Percentiles rank a stretch among this genome's conserved stretches.
These are phyloP conservation scores for Acleris literana DNA, from an alignment of 2,888 invertebrate genomes.

Conservation along the genomic window DNA sequence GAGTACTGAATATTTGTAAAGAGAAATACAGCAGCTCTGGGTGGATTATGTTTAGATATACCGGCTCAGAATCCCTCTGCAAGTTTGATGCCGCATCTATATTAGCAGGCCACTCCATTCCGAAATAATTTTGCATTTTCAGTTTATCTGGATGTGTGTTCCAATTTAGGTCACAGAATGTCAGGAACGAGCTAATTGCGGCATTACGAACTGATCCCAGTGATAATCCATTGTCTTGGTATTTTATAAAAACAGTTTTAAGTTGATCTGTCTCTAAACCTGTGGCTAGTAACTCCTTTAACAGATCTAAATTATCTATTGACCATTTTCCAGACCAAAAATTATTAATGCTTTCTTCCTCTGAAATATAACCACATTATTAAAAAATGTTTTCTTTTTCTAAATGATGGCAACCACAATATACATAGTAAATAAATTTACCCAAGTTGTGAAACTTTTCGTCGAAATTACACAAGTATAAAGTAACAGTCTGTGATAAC, in stretches of 20 bases:
- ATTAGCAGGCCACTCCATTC: conserved; percentile 67
- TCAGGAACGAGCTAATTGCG: conserved; percentile 86
- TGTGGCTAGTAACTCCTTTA: conserved; percentile 58
- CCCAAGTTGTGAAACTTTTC: conserved; percentile 54
- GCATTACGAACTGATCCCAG: conserved; percentile 75
- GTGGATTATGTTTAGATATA: conserved; percentile 85
- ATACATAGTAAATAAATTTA: conserved; percentile 42
- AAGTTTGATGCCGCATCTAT: conserved; percentile 70
- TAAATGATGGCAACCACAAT: not conserved
- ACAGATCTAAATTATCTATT: conserved; percentile 54
- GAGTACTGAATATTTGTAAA: conserved; percentile 63
- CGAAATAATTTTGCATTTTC: conserved; percentile 67
- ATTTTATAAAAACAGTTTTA: conserved; percentile 50
- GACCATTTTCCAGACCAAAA: conserved; percentile 67
- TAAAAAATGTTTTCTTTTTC: not conserved
- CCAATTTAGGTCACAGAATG: conserved; percentile 93
- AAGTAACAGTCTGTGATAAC: conserved; percentile 39
- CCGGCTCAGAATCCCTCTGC: conserved; percentile 86
- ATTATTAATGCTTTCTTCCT: conserved; percentile 52
- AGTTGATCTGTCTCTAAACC: conserved; percentile 56
- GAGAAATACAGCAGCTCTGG: conserved; percentile 79
- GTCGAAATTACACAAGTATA: conserved; percentile 71
- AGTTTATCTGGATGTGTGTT: conserved; percentile 86
- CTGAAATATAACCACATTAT: conserved; percentile 49
- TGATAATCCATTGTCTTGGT: conserved; percentile 44